These are phyloP conservation scores for Albula goreensis DNA, from an alignment of 2,113 vertebrate species.

Conservation along the genomic window DNA sequence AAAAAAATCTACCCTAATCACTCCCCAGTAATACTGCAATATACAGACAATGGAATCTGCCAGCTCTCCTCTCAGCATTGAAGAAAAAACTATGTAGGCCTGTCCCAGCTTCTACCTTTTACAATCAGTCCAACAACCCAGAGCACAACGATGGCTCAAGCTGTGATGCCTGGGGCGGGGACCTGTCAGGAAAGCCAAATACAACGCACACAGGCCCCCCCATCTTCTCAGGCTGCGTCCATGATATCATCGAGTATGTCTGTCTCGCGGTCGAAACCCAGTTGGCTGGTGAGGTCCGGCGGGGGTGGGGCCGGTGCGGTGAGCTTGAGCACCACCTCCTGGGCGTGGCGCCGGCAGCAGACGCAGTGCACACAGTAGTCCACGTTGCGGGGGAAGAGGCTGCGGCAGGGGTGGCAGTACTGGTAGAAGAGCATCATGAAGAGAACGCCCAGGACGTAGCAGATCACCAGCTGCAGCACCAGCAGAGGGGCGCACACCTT, in stretches of 20 bases:
- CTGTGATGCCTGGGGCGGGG: too few relatives aligned
- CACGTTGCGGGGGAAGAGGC: slow-evolving; percentile 84
- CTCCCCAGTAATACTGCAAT: too few relatives aligned
- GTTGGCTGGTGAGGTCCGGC: slow-evolving; percentile 45
- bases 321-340: neutral
- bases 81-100: neutral
- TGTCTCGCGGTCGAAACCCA: slow-evolving; percentile 62
- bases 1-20: too few relatives aligned
- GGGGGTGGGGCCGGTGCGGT: neutral
- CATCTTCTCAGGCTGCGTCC: slow-evolving; percentile 57
- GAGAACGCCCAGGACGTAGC: slow-evolving; percentile 81
- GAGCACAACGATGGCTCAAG: neutral
- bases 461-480: slow-evolving; percentile 83
- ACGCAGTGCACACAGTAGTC: slow-evolving; percentile 81
- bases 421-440: slow-evolving; percentile 97
- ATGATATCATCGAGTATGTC: slow-evolving; percentile 53
- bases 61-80: neutral
- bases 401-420: slow-evolving; percentile 88
- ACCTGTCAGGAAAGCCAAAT: neutral
- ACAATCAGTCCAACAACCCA: neutral
- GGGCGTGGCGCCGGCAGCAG: slow-evolving; percentile 65
- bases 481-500: slow-evolving; percentile 84
- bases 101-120: neutral
- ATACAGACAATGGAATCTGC: neutral
- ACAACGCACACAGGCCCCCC: neutral